phyloP scores from a whole-genome alignment of 1,140 invertebrate genomes.

The Holcopasites calliopsidis region DNA sequence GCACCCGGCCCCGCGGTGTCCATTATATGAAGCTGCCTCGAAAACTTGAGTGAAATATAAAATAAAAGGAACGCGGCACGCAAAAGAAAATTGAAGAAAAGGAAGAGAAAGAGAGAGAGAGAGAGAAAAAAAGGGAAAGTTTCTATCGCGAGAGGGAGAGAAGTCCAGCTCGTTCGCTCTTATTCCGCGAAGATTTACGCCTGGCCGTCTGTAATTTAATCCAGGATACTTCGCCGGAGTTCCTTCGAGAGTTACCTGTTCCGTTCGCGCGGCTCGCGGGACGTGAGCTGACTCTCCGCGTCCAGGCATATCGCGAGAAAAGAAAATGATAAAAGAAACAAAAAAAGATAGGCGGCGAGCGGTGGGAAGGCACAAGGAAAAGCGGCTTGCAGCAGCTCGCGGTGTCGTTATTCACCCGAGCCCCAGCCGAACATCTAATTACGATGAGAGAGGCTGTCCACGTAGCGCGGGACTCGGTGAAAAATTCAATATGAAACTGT shows the following conservation, averaged over 20 bases:
- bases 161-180: conserved; percentile 28
- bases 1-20: conserved; percentile 21
- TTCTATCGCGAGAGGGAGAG: conserved; percentile 31
- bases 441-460: conserved; percentile 49
- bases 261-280: conserved; percentile 37
- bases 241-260: conserved; percentile 61
- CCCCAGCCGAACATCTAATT: conserved; percentile 56
- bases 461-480: conserved; percentile 35
- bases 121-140: not conserved
- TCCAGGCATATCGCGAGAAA: conserved; percentile 49
- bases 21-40: conserved; percentile 55
- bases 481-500: conserved; percentile 53
- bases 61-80: not conserved
- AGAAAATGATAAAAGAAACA: not conserved
- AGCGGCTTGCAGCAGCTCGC: conserved; percentile 28
- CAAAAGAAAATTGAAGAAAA: not conserved
- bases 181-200: conserved; percentile 61
- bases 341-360: not conserved
- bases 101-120: not conserved
- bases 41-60: conserved; percentile 39
- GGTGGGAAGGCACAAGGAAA: not conserved
- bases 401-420: conserved; percentile 60
- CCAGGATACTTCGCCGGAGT: conserved; percentile 60
- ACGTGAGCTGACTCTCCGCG: conserved; percentile 65
- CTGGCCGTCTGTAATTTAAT: conserved; percentile 65